These are phyloP conservation scores for Perca flavescens DNA, from an alignment of 2,113 vertebrate species.

Conservation along the genomic window DNA sequence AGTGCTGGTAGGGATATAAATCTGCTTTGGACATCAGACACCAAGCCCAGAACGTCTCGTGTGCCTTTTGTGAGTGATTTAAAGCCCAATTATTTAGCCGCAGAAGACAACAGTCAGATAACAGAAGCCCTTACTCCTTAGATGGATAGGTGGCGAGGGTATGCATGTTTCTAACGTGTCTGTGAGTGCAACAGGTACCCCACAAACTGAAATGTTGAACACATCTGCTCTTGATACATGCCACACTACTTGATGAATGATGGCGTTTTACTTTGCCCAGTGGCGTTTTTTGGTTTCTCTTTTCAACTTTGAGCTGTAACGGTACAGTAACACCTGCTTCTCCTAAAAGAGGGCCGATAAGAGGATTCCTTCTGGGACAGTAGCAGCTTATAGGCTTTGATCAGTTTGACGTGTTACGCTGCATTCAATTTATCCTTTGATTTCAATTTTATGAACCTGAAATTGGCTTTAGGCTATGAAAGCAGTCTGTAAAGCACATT, in stretches of 20 bases:
- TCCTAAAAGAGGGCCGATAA: conserved; percentile 33
- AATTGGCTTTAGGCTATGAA: conserved; percentile 30
- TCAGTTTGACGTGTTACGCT: conserved; percentile 10
- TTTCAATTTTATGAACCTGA: conserved; percentile 41
- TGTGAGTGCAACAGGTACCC: not conserved
- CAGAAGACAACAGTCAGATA: conserved; percentile 35
- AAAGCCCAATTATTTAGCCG: conserved; percentile 37
- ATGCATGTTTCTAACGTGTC: conserved; percentile 27
- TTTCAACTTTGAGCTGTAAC: conserved; percentile 9
- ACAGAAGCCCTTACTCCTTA: conserved; percentile 38
- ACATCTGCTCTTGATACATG: conserved; percentile 36
- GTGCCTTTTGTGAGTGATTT: conserved; percentile 33
- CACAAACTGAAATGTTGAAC: conserved; percentile 2
- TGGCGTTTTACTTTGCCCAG: conserved; percentile 1
- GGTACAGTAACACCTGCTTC: conserved; percentile 37
- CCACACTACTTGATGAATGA: not conserved
- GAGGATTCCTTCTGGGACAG: conserved; percentile 13
- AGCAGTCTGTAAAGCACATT: not conserved
- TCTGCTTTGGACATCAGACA: conserved; percentile 38
- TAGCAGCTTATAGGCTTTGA: conserved; percentile 27
- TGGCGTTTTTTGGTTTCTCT: conserved; percentile 16
- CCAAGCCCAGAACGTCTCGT: conserved; percentile 17
- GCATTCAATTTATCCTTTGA: conserved; percentile 32
- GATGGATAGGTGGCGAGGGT: conserved; percentile 27
- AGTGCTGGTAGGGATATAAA: conserved; percentile 4